These are phyloP conservation scores for Fopius arisanus DNA, from an alignment of 1,140 invertebrate genomes.

Conservation along the genomic window DNA sequence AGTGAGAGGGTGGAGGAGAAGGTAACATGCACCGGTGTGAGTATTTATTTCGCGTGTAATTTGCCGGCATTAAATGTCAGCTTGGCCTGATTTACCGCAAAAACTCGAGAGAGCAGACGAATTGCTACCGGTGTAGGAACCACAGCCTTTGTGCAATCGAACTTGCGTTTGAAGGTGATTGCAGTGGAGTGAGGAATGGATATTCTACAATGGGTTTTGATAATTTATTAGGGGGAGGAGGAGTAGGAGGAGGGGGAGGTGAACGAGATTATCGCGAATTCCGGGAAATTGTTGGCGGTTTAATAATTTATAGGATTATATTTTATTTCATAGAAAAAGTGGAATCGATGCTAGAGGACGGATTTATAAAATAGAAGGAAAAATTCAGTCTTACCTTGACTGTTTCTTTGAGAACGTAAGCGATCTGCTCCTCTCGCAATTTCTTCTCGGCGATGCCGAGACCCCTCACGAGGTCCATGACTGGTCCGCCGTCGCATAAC, in stretches of 20 bases:
- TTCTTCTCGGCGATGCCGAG: constrained; percentile 73
- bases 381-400: constrained; percentile 76
- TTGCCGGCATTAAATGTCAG: constrained; percentile 62
- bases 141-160: not conserved
- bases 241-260: not conserved
- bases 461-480: constrained; percentile 79
- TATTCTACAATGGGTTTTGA: too few relatives aligned
- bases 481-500: constrained; percentile 83
- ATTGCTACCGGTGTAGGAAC: not conserved
- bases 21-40: constrained; percentile 17
- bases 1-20: not conserved
- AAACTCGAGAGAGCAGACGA: constrained; percentile 51
- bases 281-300: too few relatives aligned
- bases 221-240: not conserved
- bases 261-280: not conserved
- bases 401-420: constrained; percentile 84
- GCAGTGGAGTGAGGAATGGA: too few relatives aligned
- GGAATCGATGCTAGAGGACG: too few relatives aligned
- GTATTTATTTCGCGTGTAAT: constrained; percentile 64
- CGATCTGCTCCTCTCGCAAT: constrained; percentile 86
- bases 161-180: not conserved
- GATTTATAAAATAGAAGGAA: too few relatives aligned
- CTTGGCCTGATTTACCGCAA: constrained; percentile 60
- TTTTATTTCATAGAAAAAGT: too few relatives aligned
- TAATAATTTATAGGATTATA: too few relatives aligned